Base-by-base conservation (phyloP, 2,113 vertebrate genomes). In the Melanotaenia duboulayi region DNA sequence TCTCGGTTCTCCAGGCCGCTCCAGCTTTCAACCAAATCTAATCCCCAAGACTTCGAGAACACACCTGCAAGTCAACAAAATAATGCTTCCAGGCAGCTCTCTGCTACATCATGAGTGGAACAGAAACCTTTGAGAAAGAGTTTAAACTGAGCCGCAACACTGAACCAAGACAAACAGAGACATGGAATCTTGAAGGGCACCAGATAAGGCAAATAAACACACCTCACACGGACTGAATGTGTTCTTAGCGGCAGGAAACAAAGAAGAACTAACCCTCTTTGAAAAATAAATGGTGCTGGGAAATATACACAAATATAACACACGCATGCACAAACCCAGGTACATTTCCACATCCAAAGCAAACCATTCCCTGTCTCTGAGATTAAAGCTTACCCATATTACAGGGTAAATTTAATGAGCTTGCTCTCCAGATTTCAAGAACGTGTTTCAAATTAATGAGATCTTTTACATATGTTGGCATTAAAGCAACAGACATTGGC, bases 201-300 rank as follows among this genome's bases (percentile, higher is more conserved):
- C 76, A 88, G 81, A 85, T 83, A 89, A 77, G 42, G 63, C 76
- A 84, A 92, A 92, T 84, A 91, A 88, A 88, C 89, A 71, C 66
- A 68, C 60, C 72, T 90, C 74, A 79, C 81, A 87, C 61, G 72
- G 68, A 78, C 81, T 74, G 23, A 76, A 60, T 81, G 83, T 86
- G 82, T 75, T 81, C 80, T 49, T 25, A 86, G 63, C 82, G 56
- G 79, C 69, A 81, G 84, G 86, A 91, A 86, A 84, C 82, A 81
- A 84, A 90, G 83, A 70, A 65, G 76, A 87, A 78, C 79, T 81
- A 71, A 25, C 73, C 81, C 82, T 69, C 71, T 76, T 87, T 89
- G 70, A 87, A 90, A 92, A 92, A 91, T 85, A 93, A 92, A 90
- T 82, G 64, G 72, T 83, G 67, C 73, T 24, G 40, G 42, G 76